These are phyloP conservation scores for Harmothoe impar DNA, from an alignment of 2,888 invertebrate species.

Conservation along the genomic window DNA sequence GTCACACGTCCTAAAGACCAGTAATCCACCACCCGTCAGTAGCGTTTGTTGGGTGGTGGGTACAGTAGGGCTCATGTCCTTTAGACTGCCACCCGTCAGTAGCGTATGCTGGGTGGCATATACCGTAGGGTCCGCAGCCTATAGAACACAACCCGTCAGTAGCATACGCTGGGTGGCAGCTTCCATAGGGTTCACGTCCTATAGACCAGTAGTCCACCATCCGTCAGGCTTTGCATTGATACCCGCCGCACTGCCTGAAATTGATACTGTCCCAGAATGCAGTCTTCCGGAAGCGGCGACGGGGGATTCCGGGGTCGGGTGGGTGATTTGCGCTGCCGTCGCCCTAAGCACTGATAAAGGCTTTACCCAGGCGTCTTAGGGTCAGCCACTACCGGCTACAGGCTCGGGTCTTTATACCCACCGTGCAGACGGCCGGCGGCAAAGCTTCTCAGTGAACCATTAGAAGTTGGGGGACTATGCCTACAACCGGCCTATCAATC, in stretches of 20 bases:
- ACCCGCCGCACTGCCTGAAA: background rate
- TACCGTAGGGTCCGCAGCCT: too few relatives aligned
- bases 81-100: background rate
- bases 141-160: too few relatives aligned
- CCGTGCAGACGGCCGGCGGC: background rate
- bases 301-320: background rate
- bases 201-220: background rate
- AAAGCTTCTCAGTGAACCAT: slow-evolving; percentile 27
- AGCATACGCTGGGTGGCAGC: too few relatives aligned
- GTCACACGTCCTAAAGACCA: too few relatives aligned
- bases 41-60: background rate
- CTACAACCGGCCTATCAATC: slow-evolving; percentile 11
- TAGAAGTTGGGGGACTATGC: background rate
- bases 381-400: background rate
- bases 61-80: background rate
- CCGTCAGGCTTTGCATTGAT: slow-evolving; percentile 31
- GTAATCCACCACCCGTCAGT: too few relatives aligned
- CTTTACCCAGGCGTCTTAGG: background rate
- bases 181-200: background rate
- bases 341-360: background rate
- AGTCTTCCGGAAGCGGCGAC: background rate
- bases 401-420: background rate
- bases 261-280: slow-evolving; percentile 33
- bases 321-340: background rate
- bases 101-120: background rate